Evolutionary conservation across 2,888 invertebrate genomes (phyloP), one percentile per base, ranked within the genome.

Genomic region (Tubulanus polymorphus): DNA sequence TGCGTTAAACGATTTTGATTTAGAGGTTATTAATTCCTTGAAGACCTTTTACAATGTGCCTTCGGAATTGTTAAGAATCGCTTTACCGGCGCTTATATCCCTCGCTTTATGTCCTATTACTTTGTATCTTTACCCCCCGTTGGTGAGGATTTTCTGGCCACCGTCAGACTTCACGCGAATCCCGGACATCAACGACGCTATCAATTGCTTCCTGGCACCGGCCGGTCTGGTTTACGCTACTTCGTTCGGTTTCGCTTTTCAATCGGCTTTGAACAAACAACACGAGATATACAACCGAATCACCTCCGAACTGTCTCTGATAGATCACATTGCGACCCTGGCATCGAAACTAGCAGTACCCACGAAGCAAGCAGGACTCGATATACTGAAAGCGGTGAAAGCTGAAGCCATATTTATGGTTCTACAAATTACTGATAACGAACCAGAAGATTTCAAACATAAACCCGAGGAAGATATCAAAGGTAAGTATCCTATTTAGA

Each of bases 221-320:
- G 71, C 72, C 12, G 71, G 71, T 3, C 54, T 72, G 46, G 72
- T 72, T 1, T 72, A 71, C 53, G 72, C 71, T 20, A 71, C 70
- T 1, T 68, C 68, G 1, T 72, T 71, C 53, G 72, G 70, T 1
- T 71, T 70, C 51, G 72, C 70, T 2, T 71, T 71, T 52, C 68
- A 70, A 48, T 64, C 62, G 51, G 72, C 70, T 5, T 52, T 69
- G 18, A 56, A 54, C 32, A 72, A 72, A 50, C 70, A 70, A 48
- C 57, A 59, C 23, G 65, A 63, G 48, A 66, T 70, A 32, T 57
- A 68, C 15, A 58, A 54, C 18, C 67, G 67, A 54, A 56, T 72
- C 41, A 63, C 66, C 1, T 50, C 56, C 3, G 71, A 72, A 56
- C 59, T 72, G 18, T 67, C 69, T 48, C 65, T 70, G 60, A 61